A percentile compares a stretch with the other conserved stretches of the same genome.
These are phyloP conservation scores for Hecatera dysodea DNA, from an alignment of 2,888 invertebrate species.

Conservation along the genomic window DNA sequence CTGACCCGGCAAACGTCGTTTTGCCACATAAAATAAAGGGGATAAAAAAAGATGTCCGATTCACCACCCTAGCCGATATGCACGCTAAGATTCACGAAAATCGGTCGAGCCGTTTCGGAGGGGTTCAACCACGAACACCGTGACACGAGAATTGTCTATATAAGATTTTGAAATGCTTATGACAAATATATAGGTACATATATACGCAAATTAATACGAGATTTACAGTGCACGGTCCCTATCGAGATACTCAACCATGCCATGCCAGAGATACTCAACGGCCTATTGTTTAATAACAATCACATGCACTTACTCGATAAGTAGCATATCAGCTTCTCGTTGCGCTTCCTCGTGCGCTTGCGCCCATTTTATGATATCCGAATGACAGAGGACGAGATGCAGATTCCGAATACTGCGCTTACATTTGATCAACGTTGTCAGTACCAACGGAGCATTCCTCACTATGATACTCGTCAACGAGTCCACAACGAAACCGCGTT, in stretches of 20 bases:
- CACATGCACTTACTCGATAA: slow-evolving; percentile 42
- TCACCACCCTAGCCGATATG: too few species aligned
- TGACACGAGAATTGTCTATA: too few species aligned
- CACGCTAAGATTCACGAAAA: too few species aligned
- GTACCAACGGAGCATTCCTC: slow-evolving; percentile 76
- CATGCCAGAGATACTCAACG: not conserved
- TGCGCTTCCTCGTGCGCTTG: slow-evolving; percentile 80
- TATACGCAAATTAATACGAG: not conserved
- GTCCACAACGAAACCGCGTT: slow-evolving; percentile 84
- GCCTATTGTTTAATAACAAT: not conserved
- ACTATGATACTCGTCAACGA: slow-evolving; percentile 81
- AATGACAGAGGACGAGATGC: slow-evolving; percentile 83
- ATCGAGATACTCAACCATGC: too few species aligned
- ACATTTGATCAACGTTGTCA: slow-evolving; percentile 82
- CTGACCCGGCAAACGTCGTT: too few species aligned
- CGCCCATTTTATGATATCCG: slow-evolving; percentile 84
- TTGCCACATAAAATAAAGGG: too few species aligned
- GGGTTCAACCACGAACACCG: too few species aligned
- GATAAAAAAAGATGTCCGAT: too few species aligned
- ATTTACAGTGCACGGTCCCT: too few species aligned
- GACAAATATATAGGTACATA: too few species aligned
- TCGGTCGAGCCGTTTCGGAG: too few species aligned
- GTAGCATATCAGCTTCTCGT: slow-evolving; percentile 73
- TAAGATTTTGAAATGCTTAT: too few species aligned
- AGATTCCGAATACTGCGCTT: slow-evolving; percentile 80